Evolutionary conservation across 2,888 invertebrate species (phyloP).

Genomic region (Hypomecis atomaria): DNA sequence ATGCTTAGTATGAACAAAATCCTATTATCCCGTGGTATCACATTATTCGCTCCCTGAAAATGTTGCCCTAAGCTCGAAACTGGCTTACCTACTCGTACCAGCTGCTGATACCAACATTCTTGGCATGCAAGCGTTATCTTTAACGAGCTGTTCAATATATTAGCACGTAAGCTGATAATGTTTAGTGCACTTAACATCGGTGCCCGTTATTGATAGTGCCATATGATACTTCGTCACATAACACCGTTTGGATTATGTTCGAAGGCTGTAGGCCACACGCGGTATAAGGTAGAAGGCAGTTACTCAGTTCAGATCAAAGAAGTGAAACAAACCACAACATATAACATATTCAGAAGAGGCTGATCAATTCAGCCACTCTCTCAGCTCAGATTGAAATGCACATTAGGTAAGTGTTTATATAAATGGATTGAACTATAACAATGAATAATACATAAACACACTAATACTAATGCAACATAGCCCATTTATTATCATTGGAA

Average conservation of each 20-base stretch:
- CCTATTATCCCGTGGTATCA: slow-evolving; percentile 12
- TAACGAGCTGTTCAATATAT: slow-evolving; percentile 65
- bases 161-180: slow-evolving; percentile 66
- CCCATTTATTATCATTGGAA: too few species aligned
- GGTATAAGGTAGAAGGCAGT: neutral
- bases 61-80: slow-evolving; percentile 41
- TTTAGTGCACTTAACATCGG: slow-evolving; percentile 58
- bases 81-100: slow-evolving; percentile 33
- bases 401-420: too few species aligned
- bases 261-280: neutral
- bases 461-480: too few species aligned
- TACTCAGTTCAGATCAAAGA: too few species aligned
- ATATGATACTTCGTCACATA: slow-evolving; percentile 28
- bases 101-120: slow-evolving; percentile 56
- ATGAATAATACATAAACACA: too few species aligned
- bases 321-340: too few species aligned
- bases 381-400: too few species aligned
- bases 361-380: too few species aligned
- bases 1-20: slow-evolving; percentile 3
- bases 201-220: slow-evolving; percentile 36
- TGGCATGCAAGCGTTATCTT: slow-evolving; percentile 58
- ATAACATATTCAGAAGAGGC: too few species aligned
- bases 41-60: slow-evolving; percentile 40
- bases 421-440: too few species aligned
- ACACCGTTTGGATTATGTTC: slow-evolving; percentile 25